Evolutionary conservation across 92 coral and sea anemone genomes (phyloP).

Genomic region (Blastomussa wellsi): DNA sequence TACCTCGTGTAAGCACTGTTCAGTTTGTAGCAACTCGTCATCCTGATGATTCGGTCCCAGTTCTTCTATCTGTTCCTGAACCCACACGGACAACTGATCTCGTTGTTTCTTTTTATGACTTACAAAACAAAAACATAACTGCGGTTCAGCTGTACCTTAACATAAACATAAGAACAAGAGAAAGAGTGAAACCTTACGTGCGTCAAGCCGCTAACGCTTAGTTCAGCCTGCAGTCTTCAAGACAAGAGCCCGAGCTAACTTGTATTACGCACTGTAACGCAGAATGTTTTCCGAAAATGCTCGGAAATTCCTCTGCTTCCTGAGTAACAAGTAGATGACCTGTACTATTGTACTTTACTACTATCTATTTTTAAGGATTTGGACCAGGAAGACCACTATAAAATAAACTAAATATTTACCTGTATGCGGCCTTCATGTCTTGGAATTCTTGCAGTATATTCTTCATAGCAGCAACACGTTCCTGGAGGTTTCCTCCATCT

Average conservation of each 20-base stretch:
- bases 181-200: neutral
- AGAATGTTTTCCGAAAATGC: too few relatives aligned
- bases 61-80: conserved; percentile 32
- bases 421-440: conserved; percentile 64
- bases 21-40: conserved; percentile 41
- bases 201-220: neutral
- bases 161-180: neutral
- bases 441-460: conserved; percentile 73
- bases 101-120: conserved; percentile 44
- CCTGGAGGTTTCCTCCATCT: conserved; percentile 47
- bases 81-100: conserved; percentile 39
- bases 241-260: too few relatives aligned
- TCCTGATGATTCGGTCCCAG: conserved; percentile 38
- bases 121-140: neutral
- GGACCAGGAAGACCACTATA: neutral
- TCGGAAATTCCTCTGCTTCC: too few relatives aligned
- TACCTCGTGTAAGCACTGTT: conserved; percentile 30
- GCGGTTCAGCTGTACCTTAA: neutral
- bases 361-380: neutral
- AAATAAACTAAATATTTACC: too few relatives aligned
- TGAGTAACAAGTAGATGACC: too few relatives aligned
- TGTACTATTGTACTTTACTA: too few relatives aligned
- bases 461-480: conserved; percentile 66
- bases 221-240: neutral
- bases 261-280: too few relatives aligned